Conservation (phyloP, 2,113 vertebrate species). For the Phalacrocorax aristotelis region DNA sequence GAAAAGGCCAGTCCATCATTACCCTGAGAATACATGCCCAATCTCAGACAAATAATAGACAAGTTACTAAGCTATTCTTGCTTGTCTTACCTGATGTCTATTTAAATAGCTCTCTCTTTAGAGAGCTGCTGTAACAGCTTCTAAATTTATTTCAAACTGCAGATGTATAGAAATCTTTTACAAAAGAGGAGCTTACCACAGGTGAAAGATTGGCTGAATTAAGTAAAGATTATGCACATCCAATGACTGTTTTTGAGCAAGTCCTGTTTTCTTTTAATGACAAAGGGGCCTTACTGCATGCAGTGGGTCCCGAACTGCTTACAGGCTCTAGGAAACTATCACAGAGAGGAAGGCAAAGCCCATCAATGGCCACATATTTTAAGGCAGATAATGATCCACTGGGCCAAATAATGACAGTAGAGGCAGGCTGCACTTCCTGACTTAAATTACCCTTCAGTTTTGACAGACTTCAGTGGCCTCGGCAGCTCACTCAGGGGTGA, state of each 20-base stretch:
- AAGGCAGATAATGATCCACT: background rate
- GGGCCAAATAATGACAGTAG: background rate
- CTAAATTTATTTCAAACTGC: background rate
- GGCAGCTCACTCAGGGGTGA: background rate
- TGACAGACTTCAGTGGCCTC: background rate
- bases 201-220: background rate
- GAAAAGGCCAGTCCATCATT: background rate
- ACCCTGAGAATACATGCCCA: background rate
- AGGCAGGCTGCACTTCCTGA: background rate
- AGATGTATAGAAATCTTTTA: background rate
- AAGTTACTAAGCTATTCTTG: background rate
- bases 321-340: background rate
- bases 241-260: background rate
- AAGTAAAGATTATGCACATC: background rate
- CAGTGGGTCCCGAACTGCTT: background rate
- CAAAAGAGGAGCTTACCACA: background rate
- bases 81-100: background rate
- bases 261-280: background rate
- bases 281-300: accelerated
- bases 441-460: background rate
- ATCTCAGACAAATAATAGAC: background rate
- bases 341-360: background rate
- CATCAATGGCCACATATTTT: accelerated
- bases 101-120: background rate
- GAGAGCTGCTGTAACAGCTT: background rate